These are phyloP conservation scores for Hypotaenidia okinawae DNA, from an alignment of 2,797 vertebrate species.

Conservation along the genomic window DNA sequence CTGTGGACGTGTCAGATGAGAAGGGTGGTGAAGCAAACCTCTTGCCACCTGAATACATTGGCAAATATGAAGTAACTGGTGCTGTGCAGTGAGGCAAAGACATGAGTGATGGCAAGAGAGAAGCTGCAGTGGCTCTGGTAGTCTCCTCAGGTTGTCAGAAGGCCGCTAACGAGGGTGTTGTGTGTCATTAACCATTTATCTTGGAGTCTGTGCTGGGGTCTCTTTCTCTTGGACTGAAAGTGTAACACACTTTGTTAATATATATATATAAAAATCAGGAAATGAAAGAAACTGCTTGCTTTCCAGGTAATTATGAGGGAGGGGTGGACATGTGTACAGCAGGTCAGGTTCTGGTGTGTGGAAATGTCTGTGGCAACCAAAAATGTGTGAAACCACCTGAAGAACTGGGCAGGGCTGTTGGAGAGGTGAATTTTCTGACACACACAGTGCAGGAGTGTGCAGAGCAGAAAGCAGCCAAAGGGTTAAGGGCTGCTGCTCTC, in stretches of 20 bases:
- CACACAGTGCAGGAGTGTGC: neutral
- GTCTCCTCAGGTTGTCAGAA: neutral
- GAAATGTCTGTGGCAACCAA: neutral
- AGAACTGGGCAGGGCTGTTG: neutral
- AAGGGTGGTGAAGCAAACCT: constrained; percentile 6
- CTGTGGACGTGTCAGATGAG: accelerated
- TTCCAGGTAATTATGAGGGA: neutral
- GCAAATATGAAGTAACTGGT: neutral
- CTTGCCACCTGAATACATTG: neutral
- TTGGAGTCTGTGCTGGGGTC: neutral
- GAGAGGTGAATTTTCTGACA: neutral
- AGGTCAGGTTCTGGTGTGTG: neutral
- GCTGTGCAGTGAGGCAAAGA: neutral
- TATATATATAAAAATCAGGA: neutral
- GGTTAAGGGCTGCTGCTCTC: neutral
- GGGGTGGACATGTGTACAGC: neutral
- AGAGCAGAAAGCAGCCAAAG: neutral
- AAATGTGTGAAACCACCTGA: neutral
- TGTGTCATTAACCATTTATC: neutral
- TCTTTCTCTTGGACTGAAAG: neutral
- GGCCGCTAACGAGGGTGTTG: neutral
- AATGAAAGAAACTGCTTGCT: neutral
- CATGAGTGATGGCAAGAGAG: neutral
- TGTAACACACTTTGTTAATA: neutral
- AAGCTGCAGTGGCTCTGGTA: neutral